Conservation (phyloP, 2,797 vertebrate genomes). For the Rhabdophis nuchalis region DNA sequence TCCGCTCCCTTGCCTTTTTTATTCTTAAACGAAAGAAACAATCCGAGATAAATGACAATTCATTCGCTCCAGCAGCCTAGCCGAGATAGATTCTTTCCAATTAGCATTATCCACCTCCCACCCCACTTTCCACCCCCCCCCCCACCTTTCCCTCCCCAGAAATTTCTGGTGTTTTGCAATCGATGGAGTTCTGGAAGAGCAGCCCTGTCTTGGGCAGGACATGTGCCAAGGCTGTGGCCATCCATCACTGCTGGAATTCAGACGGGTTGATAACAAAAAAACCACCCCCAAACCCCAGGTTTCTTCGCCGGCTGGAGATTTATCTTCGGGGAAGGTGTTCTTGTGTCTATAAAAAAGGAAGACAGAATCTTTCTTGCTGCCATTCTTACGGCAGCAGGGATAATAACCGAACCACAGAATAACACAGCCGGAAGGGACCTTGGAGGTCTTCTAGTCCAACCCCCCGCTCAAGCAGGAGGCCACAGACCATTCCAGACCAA, state of each 20-base stretch:
- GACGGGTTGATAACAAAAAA: not conserved
- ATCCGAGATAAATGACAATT: not conserved
- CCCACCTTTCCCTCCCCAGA: not conserved
- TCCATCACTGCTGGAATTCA: conserved; percentile 23
- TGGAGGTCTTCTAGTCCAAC: not conserved
- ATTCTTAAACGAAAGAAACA: conserved; percentile 1
- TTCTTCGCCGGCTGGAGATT: conserved; percentile 30
- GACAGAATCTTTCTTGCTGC: conserved; percentile 2
- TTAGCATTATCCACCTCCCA: not conserved
- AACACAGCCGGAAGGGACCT: not conserved
- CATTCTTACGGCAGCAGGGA: not conserved
- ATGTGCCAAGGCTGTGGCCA: not conserved
- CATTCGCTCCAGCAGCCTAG: not conserved
- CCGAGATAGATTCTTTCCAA: not conserved
- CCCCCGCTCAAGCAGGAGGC: too few species aligned
- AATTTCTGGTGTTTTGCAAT: not conserved
- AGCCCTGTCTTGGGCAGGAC: accelerated
- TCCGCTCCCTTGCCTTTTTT: not conserved
- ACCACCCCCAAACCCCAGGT: not conserved
- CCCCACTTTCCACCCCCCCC: accelerated
- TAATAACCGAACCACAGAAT: not conserved
- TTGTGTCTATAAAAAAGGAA: conserved; percentile 43
- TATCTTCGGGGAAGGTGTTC: conserved; percentile 49
- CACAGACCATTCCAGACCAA: too few species aligned
- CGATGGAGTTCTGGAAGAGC: not conserved